A percentile compares a stretch with the other conserved stretches of the same genome.
These are phyloP conservation scores for Aix galericulata DNA, from an alignment of 2,113 vertebrate species.

Conservation along the genomic window DNA sequence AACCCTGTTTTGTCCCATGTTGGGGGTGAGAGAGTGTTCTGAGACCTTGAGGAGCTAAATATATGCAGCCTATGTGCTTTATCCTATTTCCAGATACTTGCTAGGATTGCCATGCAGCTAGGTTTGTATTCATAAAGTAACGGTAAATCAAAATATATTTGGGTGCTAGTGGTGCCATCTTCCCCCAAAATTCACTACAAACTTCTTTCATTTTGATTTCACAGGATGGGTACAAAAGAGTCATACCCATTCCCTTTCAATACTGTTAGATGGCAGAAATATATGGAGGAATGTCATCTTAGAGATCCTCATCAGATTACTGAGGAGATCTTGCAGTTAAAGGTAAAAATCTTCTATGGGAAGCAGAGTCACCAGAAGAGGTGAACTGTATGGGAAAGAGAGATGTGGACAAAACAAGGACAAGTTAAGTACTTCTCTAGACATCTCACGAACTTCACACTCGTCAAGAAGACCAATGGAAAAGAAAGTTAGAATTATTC, in stretches of 20 bases:
- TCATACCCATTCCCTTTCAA: neutral
- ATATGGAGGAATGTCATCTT: neutral
- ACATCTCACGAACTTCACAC: neutral
- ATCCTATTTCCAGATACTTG: neutral
- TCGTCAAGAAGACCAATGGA: neutral
- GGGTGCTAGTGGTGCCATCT: neutral
- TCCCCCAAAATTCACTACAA: neutral
- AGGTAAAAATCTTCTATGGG: neutral
- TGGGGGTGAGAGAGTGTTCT: neutral
- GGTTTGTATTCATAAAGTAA: neutral
- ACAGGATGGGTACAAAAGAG: neutral
- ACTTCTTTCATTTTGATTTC: neutral
- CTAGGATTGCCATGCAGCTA: neutral
- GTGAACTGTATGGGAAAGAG: neutral
- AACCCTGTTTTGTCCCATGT: neutral
- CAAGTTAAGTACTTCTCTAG: neutral
- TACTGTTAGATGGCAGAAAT: neutral
- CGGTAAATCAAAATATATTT: neutral
- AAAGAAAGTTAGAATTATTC: neutral
- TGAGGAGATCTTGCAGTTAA: neutral
- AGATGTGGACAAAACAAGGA: neutral
- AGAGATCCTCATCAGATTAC: neutral
- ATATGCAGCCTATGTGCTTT: neutral
- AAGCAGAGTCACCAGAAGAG: neutral
- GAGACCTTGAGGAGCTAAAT: neutral